phyloP scores from a whole-genome alignment of 2,113 vertebrate genomes.

The Anas platyrhynchos region DNA sequence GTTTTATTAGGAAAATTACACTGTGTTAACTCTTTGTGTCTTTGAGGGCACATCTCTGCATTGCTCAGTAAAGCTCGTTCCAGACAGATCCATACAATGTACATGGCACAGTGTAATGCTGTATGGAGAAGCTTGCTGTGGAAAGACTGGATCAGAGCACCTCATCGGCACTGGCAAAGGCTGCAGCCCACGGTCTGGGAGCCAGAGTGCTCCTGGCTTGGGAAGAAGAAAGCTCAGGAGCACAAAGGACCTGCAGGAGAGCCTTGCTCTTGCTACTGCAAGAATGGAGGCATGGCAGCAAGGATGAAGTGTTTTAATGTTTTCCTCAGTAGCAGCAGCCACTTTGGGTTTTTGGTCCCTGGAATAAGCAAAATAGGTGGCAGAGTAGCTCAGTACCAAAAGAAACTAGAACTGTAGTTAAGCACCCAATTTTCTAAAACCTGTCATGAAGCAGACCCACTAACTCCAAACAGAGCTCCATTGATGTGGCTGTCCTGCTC shows the following conservation, averaged over 20 bases:
- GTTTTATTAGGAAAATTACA: constrained; percentile 81
- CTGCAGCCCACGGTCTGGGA: neutral
- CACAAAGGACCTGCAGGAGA: neutral
- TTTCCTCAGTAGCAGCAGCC: neutral
- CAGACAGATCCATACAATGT: neutral
- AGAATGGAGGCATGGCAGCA: neutral
- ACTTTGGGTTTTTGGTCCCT: neutral
- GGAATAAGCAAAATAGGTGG: neutral
- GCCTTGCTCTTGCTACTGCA: neutral
- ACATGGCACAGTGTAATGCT: fast-evolving
- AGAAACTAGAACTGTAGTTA: neutral
- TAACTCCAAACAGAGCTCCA: neutral
- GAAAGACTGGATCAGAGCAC: neutral
- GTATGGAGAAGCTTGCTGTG: neutral
- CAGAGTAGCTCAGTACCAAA: neutral
- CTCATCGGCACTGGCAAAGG: neutral
- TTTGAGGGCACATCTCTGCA: constrained; percentile 4
- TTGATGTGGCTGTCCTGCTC: neutral
- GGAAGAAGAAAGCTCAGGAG: neutral
- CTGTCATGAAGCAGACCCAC: neutral
- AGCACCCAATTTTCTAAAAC: neutral
- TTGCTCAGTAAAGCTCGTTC: neutral
- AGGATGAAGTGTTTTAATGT: fast-evolving
- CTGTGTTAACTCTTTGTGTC: constrained; percentile 75
- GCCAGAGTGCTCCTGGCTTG: neutral